phyloP scores from a whole-genome alignment of 2,113 vertebrate genomes.

The Hiodon tergisus region DNA sequence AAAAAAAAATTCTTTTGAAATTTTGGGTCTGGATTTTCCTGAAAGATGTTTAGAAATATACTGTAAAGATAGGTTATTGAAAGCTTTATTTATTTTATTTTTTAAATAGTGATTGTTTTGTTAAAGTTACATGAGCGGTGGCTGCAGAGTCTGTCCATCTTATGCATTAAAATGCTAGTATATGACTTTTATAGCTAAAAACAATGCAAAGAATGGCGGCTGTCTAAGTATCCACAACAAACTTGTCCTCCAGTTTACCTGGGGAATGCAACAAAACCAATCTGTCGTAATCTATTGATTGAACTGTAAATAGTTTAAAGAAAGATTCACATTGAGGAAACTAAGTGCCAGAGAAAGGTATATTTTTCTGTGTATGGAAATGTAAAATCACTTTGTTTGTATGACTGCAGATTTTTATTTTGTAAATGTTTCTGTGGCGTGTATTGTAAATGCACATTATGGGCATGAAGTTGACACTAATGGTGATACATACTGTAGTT shows the following conservation, averaged over 20 bases:
- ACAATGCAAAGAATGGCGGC: conserved; percentile 30
- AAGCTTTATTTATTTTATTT: conserved; percentile 46
- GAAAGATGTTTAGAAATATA: conserved; percentile 29
- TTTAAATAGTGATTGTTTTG: conserved; percentile 25
- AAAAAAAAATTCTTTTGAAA: neutral
- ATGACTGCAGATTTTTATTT: conserved; percentile 32
- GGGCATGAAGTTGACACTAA: conserved; percentile 35
- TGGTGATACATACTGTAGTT: conserved; percentile 24
- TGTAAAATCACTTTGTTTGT: conserved; percentile 34
- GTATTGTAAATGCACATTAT: conserved; percentile 35
- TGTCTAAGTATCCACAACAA: conserved; percentile 16
- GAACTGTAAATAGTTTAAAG: conserved; percentile 32
- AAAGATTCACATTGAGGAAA: conserved; percentile 31
- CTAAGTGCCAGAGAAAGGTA: conserved; percentile 47
- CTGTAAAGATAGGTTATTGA: conserved; percentile 38
- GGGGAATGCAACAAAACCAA: conserved; percentile 29
- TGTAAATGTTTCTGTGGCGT: conserved; percentile 28
- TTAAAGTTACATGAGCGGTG: conserved; percentile 15
- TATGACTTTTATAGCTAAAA: conserved; percentile 24
- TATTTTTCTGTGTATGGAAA: conserved; percentile 42
- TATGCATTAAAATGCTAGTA: conserved; percentile 35
- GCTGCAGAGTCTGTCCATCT: conserved; percentile 12
- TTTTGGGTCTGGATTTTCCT: conserved; percentile 18
- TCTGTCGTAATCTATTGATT: conserved; percentile 26
- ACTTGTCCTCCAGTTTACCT: conserved; percentile 19